Base-by-base conservation (phyloP, 2,113 vertebrate species). In the Semicossyphus pulcher region DNA sequence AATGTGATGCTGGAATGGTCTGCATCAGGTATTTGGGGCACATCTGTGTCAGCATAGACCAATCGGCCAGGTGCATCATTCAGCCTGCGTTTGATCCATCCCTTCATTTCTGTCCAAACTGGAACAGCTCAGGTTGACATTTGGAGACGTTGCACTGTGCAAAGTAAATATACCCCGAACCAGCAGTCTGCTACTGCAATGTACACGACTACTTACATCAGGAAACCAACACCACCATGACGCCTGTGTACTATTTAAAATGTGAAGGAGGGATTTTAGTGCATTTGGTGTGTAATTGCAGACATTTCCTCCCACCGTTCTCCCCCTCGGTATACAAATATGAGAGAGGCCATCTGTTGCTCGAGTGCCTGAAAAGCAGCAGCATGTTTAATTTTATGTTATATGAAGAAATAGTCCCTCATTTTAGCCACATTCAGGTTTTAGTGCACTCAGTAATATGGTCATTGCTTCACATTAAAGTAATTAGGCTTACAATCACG, bases 31-130 rank as follows among this genome's bases (percentile, higher is more conserved):
- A 80, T 88, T 45, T 72, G 53, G 56, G 72, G 57, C 83, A 81
- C 69, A 72, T 80, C 59, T 74, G 64, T 68, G 74, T 72, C 62
- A 84, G 77, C 56, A 75, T 51, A 81, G 67, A 81, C 52, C 78
- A 73, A 36, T 49, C 32, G 63, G 60, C 67, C 71, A 79, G 85
- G 74, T 74, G 78, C 68, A 68, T 67, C 66, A 62, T 45, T 71
- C 52, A 68, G 41, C 31, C 62, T 44, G 29, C 1, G 11, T 79
- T 82, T 80, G 72, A 87, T 78, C 66, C 67, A 42, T 72, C 47
- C 65, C 62, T 76, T 83, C 79, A 74, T 62, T 67, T 73, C 68
- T 54, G 36, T 74, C 73, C 61, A 80, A 58, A 73, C 61, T 31
- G 28, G 72, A 86, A 64, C 71, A 65, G 74, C 47, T n/a, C 5